These are phyloP conservation scores for Channa argus DNA, from an alignment of 2,113 vertebrate genomes.

Conservation along the genomic window DNA sequence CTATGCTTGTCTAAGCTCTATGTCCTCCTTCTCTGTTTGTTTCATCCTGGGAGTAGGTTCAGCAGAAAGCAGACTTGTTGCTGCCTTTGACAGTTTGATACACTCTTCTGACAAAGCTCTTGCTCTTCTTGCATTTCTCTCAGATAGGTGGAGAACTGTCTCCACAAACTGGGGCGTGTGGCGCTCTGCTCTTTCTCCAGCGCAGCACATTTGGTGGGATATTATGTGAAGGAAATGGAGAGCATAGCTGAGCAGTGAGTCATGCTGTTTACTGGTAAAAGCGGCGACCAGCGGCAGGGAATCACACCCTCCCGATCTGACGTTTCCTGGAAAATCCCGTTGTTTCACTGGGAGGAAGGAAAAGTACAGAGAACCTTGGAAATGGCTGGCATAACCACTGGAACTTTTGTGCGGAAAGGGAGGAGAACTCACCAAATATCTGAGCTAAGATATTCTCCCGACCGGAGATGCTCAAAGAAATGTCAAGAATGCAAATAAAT, in stretches of 20 bases:
- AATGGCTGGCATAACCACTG: constrained; percentile 69
- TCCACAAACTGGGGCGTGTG: constrained; percentile 20
- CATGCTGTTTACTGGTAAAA: constrained; percentile 87
- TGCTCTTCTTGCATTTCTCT: constrained; percentile 60
- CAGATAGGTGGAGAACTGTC: constrained; percentile 51
- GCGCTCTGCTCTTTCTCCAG: constrained; percentile 73
- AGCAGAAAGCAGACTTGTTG: constrained; percentile 37
- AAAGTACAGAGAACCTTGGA: constrained; percentile 82
- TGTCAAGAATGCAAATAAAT: constrained; percentile 73
- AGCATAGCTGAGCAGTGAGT: constrained; percentile 83
- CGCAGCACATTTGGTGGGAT: constrained; percentile 82
- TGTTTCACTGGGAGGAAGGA: constrained; percentile 83
- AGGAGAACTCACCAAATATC: constrained; percentile 69
- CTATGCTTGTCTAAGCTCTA: constrained; percentile 39
- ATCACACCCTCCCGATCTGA: constrained; percentile 84
- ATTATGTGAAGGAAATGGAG: constrained; percentile 83
- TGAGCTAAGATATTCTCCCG: constrained; percentile 64
- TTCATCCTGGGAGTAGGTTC: constrained; percentile 15
- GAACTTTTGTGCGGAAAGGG: constrained; percentile 74
- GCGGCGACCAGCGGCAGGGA: constrained; percentile 80
- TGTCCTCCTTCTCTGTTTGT: constrained; percentile 55
- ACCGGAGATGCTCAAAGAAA: constrained; percentile 67
- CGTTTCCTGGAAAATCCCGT: constrained; percentile 86
- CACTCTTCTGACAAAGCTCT: constrained; percentile 30
- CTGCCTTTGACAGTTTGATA: constrained; percentile 41